Evolutionary conservation across 92 coral and sea anemone species (phyloP), one percentile per base, ranked within the genome.

Genomic region (Epizoanthus ramosus): DNA sequence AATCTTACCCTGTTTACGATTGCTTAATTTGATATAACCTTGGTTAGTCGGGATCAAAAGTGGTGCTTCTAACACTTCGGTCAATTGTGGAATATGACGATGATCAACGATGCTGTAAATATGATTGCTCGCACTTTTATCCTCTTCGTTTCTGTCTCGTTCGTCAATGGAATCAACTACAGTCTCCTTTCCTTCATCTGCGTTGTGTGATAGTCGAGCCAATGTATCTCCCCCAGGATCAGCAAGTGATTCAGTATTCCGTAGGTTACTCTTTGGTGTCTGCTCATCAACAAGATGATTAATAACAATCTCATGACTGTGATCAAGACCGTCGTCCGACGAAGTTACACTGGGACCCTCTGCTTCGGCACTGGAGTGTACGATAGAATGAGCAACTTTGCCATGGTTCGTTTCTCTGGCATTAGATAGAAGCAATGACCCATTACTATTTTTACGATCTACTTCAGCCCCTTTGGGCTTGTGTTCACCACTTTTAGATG

Each of bases 261-360:
- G 9, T 50, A 9, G 54, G 16, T 50, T 10, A 50, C 14, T 9
- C 1, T 58, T 50, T 5, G 13, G 50, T 50, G 24, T 57, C 3
- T 57, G 39, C 17, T 33, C 16, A 31, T 33, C 35, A 10, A 41
- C 37, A 16, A 17, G n/a, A 18, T 54, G 64, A 60, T 58, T 12
- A 21, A 75, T 57, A n/a, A 31, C 80, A 31, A 75, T 7, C 8
- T 75, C 68, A 16, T 57, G 80, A 58, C 66, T 75, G 31, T 57
- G 53, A 21, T 75, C 80, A 15, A 75, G 80, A 6, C 22, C 43
- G 4, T 31, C 28, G 10, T 67, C 50, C 23, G 72, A 33, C 39
- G 3, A 67, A 15, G 31, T 23, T 37, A 41, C 9, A 15, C 22
- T 67, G 22, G 6, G 10, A 41, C 28, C 8, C 12, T 15, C 72